A percentile compares a stretch with the other conserved stretches of the same genome.
phyloP scores from a whole-genome alignment of 2,888 invertebrate genomes.

The Xestia ashworthii region DNA sequence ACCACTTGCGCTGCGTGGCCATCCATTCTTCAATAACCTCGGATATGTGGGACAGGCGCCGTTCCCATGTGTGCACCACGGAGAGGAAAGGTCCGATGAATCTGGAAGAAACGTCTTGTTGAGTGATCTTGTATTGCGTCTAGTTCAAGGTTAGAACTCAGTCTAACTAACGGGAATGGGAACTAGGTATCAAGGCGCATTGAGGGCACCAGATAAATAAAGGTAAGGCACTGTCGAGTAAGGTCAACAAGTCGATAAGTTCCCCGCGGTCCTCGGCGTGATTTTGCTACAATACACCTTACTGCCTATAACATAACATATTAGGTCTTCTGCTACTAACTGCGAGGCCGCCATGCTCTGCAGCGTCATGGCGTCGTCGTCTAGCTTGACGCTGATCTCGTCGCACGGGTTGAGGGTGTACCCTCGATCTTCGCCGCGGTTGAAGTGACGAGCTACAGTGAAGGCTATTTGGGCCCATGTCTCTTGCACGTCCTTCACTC shows the following conservation, averaged over 20 bases:
- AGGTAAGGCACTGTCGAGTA: no score
- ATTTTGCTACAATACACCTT: not conserved
- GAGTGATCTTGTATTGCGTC: not conserved
- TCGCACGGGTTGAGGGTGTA: constrained; percentile 95
- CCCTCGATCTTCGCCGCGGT: constrained; percentile 95
- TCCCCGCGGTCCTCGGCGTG: not conserved
- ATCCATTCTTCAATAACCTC: constrained; percentile 97
- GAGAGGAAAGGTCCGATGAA: constrained; percentile 97
- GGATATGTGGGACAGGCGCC: constrained; percentile 93
- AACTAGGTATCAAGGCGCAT: not conserved
- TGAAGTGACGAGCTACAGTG: constrained; percentile 92
- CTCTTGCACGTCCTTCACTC: constrained; percentile 95
- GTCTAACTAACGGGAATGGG: not conserved
- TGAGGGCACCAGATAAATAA: no score
- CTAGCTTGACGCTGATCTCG: constrained; percentile 95
- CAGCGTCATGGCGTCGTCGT: constrained; percentile 97
- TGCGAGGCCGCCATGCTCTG: constrained; percentile 97
- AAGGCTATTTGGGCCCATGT: constrained; percentile 93
- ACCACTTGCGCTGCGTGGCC: constrained; percentile 96
- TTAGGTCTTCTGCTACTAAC: constrained; percentile 75
- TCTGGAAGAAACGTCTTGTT: constrained; percentile 78
- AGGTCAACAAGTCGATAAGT: not conserved
- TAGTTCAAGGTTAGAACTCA: not conserved
- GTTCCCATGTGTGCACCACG: constrained; percentile 96
- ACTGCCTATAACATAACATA: not conserved